Conservation (phyloP, 1,140 invertebrate genomes). For the Ceratoteleas bidentatus region DNA sequence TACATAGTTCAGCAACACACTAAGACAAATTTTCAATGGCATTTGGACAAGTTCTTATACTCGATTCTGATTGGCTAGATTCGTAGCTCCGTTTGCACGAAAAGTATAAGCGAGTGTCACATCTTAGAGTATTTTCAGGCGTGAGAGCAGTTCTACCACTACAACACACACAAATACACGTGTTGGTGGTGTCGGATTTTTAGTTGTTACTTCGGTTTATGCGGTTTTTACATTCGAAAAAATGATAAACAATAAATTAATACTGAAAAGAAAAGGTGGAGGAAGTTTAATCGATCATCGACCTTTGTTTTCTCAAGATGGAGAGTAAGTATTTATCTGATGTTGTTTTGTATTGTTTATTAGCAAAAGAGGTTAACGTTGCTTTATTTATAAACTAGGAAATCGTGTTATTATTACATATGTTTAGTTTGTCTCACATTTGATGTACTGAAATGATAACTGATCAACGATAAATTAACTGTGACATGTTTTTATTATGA, state of each 20-base stretch:
- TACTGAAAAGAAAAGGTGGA: slow-evolving; percentile 81
- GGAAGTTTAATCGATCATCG: slow-evolving; percentile 84
- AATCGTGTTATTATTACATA: too few species aligned
- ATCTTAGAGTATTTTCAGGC: not conserved
- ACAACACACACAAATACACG: not conserved
- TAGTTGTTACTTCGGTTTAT: not conserved
- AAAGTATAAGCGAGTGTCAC: not conserved
- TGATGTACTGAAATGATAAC: too few species aligned
- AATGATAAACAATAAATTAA: slow-evolving; percentile 70
- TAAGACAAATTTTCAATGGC: not conserved
- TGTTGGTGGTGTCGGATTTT: too few species aligned
- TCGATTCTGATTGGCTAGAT: not conserved
- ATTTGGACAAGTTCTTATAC: not conserved
- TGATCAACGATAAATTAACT: too few species aligned
- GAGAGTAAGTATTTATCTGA: slow-evolving; percentile 84
- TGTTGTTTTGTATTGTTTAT: too few species aligned
- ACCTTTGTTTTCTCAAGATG: slow-evolving; percentile 84
- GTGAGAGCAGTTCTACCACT: not conserved
- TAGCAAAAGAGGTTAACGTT: too few species aligned
- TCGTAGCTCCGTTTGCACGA: not conserved
- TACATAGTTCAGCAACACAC: too few species aligned
- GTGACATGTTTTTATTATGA: too few species aligned
- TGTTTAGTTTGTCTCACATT: too few species aligned
- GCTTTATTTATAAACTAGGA: too few species aligned
- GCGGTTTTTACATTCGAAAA: slow-evolving; percentile 4